These are phyloP conservation scores for Aporrectodea caliginosa DNA, from an alignment of 1,140 invertebrate genomes.

Conservation along the genomic window DNA sequence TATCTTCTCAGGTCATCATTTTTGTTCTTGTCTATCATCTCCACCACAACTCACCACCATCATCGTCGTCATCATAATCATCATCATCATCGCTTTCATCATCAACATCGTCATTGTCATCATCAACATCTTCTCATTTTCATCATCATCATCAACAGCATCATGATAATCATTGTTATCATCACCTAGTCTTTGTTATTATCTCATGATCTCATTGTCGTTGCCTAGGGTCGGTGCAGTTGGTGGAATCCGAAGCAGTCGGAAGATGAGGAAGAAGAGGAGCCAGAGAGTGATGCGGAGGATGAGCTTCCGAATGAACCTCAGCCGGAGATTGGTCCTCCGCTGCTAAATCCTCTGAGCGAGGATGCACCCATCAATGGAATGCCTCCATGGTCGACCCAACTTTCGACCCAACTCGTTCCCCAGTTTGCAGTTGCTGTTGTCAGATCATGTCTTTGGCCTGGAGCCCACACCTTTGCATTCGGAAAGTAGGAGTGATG, in stretches of 20 bases:
- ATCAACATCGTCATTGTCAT: no score
- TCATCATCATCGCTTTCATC: no score
- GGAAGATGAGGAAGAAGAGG: conserved; percentile 55
- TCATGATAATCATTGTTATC: no score
- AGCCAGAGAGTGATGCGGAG: conserved; percentile 58
- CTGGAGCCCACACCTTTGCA: conserved; percentile 55
- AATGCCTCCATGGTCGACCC: conserved; percentile 65
- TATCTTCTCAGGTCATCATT: no score
- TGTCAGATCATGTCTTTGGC: conserved; percentile 55
- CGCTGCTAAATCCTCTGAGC: conserved; percentile 61
- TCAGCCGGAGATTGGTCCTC: conserved; percentile 66
- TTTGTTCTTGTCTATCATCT: no score
- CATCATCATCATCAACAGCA: no score
- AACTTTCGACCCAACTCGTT: conserved; percentile 52
- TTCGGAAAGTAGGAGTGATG: conserved; percentile 53
- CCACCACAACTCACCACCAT: no score
- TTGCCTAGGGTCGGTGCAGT: conserved; percentile 47
- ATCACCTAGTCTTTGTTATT: no score
- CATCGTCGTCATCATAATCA: no score
- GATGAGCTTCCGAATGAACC: conserved; percentile 55
- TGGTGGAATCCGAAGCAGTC: conserved; percentile 62
- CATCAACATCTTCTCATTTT: no score
- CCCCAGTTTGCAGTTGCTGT: conserved; percentile 53
- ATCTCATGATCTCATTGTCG: no score
- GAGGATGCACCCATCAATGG: conserved; percentile 59